These are phyloP conservation scores for Cryptoprocta ferox DNA, from an alignment of 2,797 vertebrate genomes.

Conservation along the genomic window DNA sequence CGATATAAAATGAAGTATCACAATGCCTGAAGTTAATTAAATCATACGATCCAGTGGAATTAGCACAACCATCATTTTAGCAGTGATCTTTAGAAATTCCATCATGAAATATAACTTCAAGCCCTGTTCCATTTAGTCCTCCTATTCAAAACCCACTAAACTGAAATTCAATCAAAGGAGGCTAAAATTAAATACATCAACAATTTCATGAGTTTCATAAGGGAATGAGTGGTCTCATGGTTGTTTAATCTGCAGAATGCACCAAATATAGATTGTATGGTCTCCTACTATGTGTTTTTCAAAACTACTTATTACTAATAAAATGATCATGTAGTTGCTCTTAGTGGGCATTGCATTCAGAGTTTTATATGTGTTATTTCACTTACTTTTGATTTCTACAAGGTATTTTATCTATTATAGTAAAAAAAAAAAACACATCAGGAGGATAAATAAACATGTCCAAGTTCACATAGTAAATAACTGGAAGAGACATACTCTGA, in stretches of 20 bases:
- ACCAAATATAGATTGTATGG: not conserved
- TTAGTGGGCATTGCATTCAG: not conserved
- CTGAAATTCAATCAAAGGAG: not conserved
- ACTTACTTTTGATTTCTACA: not conserved
- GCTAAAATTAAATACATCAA: not conserved
- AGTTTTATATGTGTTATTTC: not conserved
- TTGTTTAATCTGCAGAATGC: not conserved
- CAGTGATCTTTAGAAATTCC: slow-evolving; percentile 7
- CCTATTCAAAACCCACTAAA: not conserved
- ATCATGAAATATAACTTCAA: slow-evolving; percentile 23
- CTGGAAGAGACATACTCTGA: not conserved
- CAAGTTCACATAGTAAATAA: not conserved
- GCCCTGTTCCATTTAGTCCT: not conserved
- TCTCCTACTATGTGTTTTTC: not conserved
- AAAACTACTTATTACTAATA: not conserved
- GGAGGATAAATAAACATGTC: not conserved
- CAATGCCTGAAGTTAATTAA: not conserved
- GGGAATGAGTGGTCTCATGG: not conserved
- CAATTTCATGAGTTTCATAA: not conserved
- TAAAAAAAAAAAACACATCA: not conserved
- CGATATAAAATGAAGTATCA: not conserved
- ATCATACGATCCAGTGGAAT: not conserved
- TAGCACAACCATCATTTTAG: not conserved
- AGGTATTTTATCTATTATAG: not conserved
- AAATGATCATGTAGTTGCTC: not conserved